Base-by-base conservation (phyloP, 2,797 vertebrate species). In the Notolabrus celidotus region DNA sequence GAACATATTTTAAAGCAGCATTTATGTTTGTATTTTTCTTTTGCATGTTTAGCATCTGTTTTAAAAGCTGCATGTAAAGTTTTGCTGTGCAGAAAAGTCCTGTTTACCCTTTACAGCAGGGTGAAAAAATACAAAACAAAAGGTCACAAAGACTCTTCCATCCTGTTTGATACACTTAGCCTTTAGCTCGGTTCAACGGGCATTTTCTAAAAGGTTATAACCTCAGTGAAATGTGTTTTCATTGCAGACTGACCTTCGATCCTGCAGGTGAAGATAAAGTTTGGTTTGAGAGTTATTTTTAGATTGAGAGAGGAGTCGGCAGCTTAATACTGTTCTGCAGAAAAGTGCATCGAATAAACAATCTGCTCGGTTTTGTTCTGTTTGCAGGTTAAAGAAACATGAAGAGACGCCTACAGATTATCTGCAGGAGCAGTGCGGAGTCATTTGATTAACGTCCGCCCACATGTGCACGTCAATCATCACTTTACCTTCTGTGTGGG, bases 181-280 rank as follows among this genome's bases (percentile, higher is more conserved):
- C 22, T 41, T 12, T 3, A 27, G 58, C 16, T 31, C 5, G 25
- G 23, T 11, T 4, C 25, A 22, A 23, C 22, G 0, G 15, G 19
- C 16, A 10, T 22, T 46, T 23, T 20, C 31, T 3, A n/a, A 45
- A 42, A 51, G 25, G 47, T 20, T 3, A 2, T 31, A 14, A 51
- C 16, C 20, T 50, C 31, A 5, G 34, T n/a, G 14, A 56, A 67
- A 25, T 7, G 20, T 27, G 7, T 36, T 27, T n/a, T 36, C 6
- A 2, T 46, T 3, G 15, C 2, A 15, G 29, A 23, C 5, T 2
- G 14, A 42, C 33, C 16, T 22, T 27, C 36, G 45, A 19, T 66
- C 54, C 25, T 19, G 33, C 49, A 77, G 75, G 43, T 75, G 38
- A 38, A 39, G 17, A 43, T 23, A 4, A 55, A 14, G 14, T 56